A percentile compares a stretch with the other conserved stretches of the same genome.
These are phyloP conservation scores for Ginglymostoma cirratum DNA, from an alignment of 2,113 vertebrate genomes.

Conservation along the genomic window DNA sequence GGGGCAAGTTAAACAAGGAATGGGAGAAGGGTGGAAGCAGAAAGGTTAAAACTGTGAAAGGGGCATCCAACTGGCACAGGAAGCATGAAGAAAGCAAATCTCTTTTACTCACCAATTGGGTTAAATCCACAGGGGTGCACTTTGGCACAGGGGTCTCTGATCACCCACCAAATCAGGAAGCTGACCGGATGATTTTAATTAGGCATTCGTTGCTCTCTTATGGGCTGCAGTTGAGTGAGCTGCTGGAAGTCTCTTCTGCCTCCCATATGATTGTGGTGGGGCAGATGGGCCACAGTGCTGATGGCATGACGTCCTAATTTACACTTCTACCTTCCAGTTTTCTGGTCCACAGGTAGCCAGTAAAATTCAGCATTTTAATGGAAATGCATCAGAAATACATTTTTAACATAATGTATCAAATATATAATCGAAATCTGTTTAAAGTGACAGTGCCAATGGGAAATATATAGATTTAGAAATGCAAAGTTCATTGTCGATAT, in stretches of 20 bases:
- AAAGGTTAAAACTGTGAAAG: neutral
- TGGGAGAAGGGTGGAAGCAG: neutral
- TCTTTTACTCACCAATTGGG: too few relatives aligned
- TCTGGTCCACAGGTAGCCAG: neutral
- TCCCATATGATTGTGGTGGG: neutral
- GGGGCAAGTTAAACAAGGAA: neutral
- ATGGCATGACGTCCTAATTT: neutral
- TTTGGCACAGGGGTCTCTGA: too few relatives aligned
- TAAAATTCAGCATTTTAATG: neutral
- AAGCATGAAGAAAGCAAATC: too few relatives aligned
- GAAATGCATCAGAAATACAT: neutral
- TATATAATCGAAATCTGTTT: neutral
- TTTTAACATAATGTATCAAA: neutral
- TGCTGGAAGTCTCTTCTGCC: too few relatives aligned
- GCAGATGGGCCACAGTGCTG: too few relatives aligned
- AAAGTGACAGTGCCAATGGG: neutral
- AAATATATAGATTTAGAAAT: neutral
- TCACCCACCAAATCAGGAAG: too few relatives aligned
- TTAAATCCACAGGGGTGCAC: too few relatives aligned
- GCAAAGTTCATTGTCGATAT: neutral
- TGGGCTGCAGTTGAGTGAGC: too few relatives aligned
- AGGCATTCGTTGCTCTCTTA: too few relatives aligned
- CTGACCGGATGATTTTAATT: too few relatives aligned
- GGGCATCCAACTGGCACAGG: too few relatives aligned
- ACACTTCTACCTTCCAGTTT: neutral